Percentiles rank a stretch among this genome's conserved stretches.
Conservation (phyloP, 92 coral and sea anemone genomes). For the Isaurus tuberculatus region DNA sequence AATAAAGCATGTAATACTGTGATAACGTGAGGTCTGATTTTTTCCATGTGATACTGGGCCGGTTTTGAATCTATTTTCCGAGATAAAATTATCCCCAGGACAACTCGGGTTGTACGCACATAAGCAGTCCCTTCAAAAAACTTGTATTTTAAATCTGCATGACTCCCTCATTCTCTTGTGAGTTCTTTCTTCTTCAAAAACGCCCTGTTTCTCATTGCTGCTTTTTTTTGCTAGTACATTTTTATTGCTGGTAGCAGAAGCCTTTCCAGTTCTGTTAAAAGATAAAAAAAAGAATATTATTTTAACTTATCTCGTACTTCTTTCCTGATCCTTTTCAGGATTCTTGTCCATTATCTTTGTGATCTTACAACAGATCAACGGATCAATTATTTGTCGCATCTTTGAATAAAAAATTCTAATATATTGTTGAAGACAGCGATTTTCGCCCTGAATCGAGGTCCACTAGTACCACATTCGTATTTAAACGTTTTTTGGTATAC, state of each 20-base stretch:
- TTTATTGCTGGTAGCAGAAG: conserved; percentile 68
- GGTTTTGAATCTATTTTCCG: no score
- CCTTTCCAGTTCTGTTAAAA: conserved; percentile 59
- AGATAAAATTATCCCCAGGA: background rate
- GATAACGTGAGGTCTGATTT: no score
- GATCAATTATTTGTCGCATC: no score
- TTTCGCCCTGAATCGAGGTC: no score
- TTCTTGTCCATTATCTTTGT: background rate
- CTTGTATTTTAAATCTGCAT: background rate
- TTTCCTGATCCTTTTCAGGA: background rate
- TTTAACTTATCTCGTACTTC: background rate
- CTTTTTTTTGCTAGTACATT: conserved; percentile 40
- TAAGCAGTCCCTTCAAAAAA: background rate
- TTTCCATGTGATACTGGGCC: no score
- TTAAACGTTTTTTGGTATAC: no score
- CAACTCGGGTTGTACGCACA: background rate
- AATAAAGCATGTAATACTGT: no score
- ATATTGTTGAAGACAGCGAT: no score
- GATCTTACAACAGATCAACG: no score
- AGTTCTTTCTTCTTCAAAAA: background rate
- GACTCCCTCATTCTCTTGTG: background rate
- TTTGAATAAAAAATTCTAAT: no score
- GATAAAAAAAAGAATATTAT: background rate
- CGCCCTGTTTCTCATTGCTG: background rate
- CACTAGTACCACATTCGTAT: no score